A percentile compares a stretch with the other conserved stretches of the same genome.
phyloP scores from a whole-genome alignment of 2,888 invertebrate species.

The Neoaliturus tenellus region DNA sequence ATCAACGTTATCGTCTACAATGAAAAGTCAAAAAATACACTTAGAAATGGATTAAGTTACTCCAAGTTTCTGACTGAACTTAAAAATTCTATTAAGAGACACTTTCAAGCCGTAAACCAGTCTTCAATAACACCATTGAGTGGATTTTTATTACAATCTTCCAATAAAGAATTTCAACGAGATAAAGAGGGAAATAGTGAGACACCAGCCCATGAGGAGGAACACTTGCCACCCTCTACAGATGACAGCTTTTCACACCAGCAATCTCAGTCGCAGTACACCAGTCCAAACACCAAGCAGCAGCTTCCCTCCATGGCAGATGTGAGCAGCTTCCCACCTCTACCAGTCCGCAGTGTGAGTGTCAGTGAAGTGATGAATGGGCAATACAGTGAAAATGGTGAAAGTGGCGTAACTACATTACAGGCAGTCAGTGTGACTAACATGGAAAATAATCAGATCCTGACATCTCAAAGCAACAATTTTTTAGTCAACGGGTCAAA shows the following conservation, averaged over 20 bases:
- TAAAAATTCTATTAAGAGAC: not conserved
- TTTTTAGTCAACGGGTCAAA: too few relatives aligned
- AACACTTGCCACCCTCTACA: too few relatives aligned
- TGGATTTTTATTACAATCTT: not conserved
- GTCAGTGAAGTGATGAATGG: not conserved
- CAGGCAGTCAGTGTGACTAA: not conserved
- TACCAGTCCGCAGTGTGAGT: too few relatives aligned
- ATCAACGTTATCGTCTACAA: not conserved
- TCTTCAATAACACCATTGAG: not conserved
- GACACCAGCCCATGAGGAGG: not conserved
- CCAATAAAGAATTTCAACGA: not conserved
- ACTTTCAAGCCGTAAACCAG: not conserved
- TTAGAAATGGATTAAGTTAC: not conserved
- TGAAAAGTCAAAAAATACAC: not conserved
- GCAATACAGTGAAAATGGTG: not conserved
- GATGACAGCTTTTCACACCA: too few relatives aligned
- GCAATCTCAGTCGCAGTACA: too few relatives aligned
- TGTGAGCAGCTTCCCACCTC: too few relatives aligned
- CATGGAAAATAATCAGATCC: not conserved
- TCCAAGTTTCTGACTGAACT: not conserved
- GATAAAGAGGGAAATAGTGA: not conserved
- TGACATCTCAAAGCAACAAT: too few relatives aligned
- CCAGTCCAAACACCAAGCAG: too few relatives aligned
- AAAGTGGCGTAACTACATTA: not conserved
- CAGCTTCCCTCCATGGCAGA: too few relatives aligned